phyloP scores from a whole-genome alignment of 2,888 invertebrate species.

The Seira ritae region DNA sequence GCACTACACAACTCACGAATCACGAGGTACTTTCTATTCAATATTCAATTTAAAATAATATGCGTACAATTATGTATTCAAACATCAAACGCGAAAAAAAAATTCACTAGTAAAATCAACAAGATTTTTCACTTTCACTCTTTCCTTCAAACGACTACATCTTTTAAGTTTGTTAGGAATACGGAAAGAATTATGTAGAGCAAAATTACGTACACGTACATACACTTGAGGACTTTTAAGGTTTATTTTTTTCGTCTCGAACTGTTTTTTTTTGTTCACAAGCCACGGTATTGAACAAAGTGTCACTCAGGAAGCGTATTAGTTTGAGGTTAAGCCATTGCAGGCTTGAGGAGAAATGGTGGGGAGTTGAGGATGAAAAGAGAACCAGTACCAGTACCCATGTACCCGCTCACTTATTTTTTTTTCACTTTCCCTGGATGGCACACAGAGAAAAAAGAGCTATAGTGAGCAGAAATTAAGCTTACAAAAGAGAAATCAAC shows the following conservation, averaged over 20 bases:
- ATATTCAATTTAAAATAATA: no score
- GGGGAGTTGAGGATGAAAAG: constrained; percentile 49
- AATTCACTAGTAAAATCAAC: no score
- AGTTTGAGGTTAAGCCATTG: constrained; percentile 62
- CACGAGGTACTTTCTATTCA: no score
- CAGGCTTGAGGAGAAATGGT: constrained; percentile 52
- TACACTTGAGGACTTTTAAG: no score
- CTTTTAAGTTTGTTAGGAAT: no score
- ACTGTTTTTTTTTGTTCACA: no score
- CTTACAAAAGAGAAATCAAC: constrained; percentile 61
- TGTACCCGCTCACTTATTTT: constrained; percentile 8
- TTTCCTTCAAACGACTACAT: neutral
- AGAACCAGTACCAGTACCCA: constrained; percentile 29
- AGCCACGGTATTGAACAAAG: constrained; percentile 63
- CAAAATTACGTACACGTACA: no score
- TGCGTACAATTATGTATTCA: no score
- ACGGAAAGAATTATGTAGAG: no score
- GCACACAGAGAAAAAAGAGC: constrained; percentile 6
- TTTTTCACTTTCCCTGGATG: neutral
- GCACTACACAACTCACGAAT: no score
- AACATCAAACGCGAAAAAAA: no score
- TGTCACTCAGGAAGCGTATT: constrained; percentile 66
- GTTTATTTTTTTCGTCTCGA: no score
- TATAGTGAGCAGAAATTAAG: constrained; percentile 37
- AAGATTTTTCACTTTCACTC: constrained; percentile 11